phyloP scores from a whole-genome alignment of 2,797 vertebrate genomes.

The Microctenopoma steveboyesi region DNA sequence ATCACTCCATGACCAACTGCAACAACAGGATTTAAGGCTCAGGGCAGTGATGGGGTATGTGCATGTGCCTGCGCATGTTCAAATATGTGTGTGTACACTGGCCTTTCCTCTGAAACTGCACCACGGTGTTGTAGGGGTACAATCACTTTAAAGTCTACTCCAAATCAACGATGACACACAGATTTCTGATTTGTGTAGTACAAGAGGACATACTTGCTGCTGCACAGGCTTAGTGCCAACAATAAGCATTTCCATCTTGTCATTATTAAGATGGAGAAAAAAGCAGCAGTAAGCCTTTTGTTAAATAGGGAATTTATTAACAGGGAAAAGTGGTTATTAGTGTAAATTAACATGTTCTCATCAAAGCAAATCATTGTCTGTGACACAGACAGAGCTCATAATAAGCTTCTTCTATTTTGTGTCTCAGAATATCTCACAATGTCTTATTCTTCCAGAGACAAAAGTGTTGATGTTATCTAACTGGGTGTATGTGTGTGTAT shows the following conservation, averaged over 20 bases:
- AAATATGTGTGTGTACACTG: constrained; percentile 23
- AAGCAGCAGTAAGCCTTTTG: neutral
- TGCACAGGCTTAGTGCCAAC: too few relatives aligned
- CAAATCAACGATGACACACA: too few relatives aligned
- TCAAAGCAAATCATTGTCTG: neutral
- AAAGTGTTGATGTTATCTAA: neutral
- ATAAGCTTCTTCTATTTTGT: constrained; percentile 8
- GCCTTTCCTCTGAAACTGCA: constrained; percentile 30
- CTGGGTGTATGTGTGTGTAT: constrained; percentile 2
- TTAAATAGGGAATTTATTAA: neutral
- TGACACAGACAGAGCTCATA: neutral
- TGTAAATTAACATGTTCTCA: neutral
- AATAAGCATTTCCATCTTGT: too few relatives aligned
- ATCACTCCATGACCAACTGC: constrained; percentile 67
- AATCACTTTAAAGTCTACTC: constrained; percentile 12
- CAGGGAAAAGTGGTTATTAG: neutral
- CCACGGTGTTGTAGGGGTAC: constrained; percentile 8
- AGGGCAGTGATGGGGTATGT: constrained; percentile 43
- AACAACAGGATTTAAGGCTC: constrained; percentile 77
- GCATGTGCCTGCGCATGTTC: constrained; percentile 24
- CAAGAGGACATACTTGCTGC: too few relatives aligned
- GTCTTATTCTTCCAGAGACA: too few relatives aligned
- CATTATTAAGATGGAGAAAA: too few relatives aligned
- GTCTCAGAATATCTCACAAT: constrained; percentile 4
- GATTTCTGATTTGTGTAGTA: too few relatives aligned